Base-by-base conservation (phyloP, 2,888 invertebrate species). In the Hermaeophaga mercurialis region DNA sequence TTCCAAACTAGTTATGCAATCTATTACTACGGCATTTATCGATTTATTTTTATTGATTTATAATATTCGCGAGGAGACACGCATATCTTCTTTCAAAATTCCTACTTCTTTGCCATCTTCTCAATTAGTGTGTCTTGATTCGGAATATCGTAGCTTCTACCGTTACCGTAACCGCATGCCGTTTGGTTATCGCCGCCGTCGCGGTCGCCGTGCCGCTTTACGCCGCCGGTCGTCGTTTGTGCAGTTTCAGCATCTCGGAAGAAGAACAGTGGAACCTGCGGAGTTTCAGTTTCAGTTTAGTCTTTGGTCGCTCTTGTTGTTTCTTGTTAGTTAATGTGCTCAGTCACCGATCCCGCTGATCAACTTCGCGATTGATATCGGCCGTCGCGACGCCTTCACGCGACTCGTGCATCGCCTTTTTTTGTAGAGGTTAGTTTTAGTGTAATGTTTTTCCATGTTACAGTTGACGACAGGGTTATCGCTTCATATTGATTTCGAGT, bases 71-170 rank as follows among this genome's bases (percentile, higher is more conserved):
- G n/a, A n/a, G n/a, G n/a, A n/a, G n/a, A n/a, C n/a, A n/a, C n/a
- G n/a, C n/a, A n/a, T n/a, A 8, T 34, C 49, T 5, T 47, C 33
- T 38, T 24, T 3, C 3, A 3, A 1, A 3, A 3, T 22, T 34
- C 34, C 53, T 46, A 56, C 58, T 59, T 66, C 60, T 59, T 54
- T 47, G 33, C 11, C 56, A 36, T 22, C 41, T 22, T 50, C 59
- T 59, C 52, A 57, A 60, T 60, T 60, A 60, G 54, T 47, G 38
- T 14, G 7, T 38, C 49, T 36, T 11, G 31, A 49, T 50, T 50
- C 49, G 34, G 31, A 33, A 43, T 33, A 43, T 28, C 36, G 26
- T 39, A 39, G 38, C 39, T 24, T 50, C 50, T 50, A 50, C 50
- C 50, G 50, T 50, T 50, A 49, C 41, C 39, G 36, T 28, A 49